Evolutionary conservation across 2,888 invertebrate genomes (phyloP), one percentile per base, ranked within the genome.

Genomic region (Balanococcus diminutus): DNA sequence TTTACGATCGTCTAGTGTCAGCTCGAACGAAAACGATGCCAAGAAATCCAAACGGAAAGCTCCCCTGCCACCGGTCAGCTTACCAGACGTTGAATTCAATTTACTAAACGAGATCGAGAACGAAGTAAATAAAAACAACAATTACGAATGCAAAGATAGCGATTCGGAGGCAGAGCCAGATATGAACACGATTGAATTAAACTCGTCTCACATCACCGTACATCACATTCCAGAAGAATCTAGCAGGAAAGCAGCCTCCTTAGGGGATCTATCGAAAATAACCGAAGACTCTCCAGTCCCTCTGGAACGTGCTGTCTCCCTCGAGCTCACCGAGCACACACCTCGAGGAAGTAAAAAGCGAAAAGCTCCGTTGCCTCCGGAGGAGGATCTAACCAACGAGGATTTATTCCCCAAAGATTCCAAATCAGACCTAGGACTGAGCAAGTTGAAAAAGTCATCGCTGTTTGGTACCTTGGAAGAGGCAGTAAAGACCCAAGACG

Each of bases 401-500:
- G 87, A 88, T 4, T n/a, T 84, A 16, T 84, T 72, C 8, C 28
- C 39, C 11, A 39, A 72, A 42, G 39, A 61, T 22, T 72, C 72
- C 39, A 36, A 39, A 42, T 51, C 82, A 3, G 31, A 31, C 6
- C 6, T 82, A 0, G 82, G 82, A 4, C 1, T 51, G 22, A 32
- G 87, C 86, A 72, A 94, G 82, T 89, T 95, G 86, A 95, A 95
- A 89, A 95, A 95, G 89, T 94, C 92, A 0, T 94, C 93, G 4
- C 94, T 95, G 88, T 95, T 94, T 92, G 95, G 94, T 2, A 94
- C 93, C 87, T 90, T 95, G 87, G 94, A 95, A 89, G 94, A 95
- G 88, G 94, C 94, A n/a, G 86, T 89, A 32, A 88, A 88, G 31
- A 84, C 86, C 32, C 22, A 39, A 19, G 31, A 81, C 3, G 72